Percentiles rank a stretch among this genome's conserved stretches.
phyloP scores from a whole-genome alignment of 2,888 invertebrate species.

The Thymelicus lineola region DNA sequence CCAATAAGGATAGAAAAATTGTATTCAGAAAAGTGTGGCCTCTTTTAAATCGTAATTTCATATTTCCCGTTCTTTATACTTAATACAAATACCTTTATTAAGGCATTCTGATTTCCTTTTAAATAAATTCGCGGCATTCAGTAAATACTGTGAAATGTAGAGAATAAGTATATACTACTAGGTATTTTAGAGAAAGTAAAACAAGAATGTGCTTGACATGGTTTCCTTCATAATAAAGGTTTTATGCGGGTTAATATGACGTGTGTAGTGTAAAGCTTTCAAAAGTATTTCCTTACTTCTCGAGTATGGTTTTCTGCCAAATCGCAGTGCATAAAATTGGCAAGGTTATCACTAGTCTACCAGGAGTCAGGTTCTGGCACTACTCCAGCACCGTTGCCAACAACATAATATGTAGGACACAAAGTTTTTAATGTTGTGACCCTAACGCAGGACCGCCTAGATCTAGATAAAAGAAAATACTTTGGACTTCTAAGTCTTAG shows the following conservation, averaged over 20 bases:
- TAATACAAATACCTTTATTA: constrained; percentile 36
- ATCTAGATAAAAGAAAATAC: neutral
- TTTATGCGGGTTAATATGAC: constrained; percentile 9
- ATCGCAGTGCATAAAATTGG: constrained; percentile 41
- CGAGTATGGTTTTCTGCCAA: constrained; percentile 28
- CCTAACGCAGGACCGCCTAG: constrained; percentile 37
- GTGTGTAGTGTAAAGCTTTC: constrained; percentile 24
- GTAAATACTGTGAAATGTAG: constrained; percentile 25
- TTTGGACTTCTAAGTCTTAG: constrained; percentile 5
- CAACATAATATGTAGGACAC: constrained; percentile 68
- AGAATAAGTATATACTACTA: constrained; percentile 9
- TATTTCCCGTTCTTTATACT: constrained; percentile 54
- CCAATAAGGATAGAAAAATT: constrained; percentile 76
- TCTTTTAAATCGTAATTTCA: constrained; percentile 66
- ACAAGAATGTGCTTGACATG: constrained; percentile 32
- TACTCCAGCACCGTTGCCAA: constrained; percentile 65
- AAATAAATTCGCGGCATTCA: constrained; percentile 32
- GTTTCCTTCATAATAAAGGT: constrained; percentile 31
- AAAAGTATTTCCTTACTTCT: constrained; percentile 2
- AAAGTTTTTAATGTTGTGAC: constrained; percentile 61
- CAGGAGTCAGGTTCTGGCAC: constrained; percentile 63
- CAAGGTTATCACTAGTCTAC: constrained; percentile 43
- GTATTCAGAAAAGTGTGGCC: constrained; percentile 66
- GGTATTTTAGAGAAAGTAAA: constrained; percentile 24
- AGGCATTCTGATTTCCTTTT: constrained; percentile 36